Percentiles rank a stretch among this genome's conserved stretches.
Conservation (phyloP, 1,140 invertebrate species). For the Ylistrum balloti region DNA sequence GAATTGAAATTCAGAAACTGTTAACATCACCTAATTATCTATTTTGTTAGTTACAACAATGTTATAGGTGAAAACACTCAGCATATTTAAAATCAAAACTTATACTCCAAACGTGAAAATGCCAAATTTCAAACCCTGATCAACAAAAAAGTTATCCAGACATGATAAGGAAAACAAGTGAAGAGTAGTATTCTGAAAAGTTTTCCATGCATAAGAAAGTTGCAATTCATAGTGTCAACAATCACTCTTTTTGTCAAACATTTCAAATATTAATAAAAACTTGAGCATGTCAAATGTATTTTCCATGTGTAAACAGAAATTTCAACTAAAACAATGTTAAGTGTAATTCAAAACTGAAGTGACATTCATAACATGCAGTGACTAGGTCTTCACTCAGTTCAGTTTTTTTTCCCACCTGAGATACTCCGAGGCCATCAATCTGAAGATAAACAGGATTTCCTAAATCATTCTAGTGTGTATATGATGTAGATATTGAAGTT, state of each 20-base stretch:
- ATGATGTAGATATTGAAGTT: no score
- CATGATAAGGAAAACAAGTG: background rate
- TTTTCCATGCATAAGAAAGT: background rate
- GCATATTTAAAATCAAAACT: background rate
- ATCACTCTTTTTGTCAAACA: background rate
- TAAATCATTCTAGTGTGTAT: background rate
- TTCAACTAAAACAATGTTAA: no score
- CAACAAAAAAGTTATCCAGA: background rate
- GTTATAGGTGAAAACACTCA: background rate
- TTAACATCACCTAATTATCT: no score
- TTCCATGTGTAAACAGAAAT: background rate
- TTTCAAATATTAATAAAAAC: conserved; percentile 3
- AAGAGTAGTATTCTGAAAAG: background rate
- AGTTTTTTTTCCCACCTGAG: background rate
- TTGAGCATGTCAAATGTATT: background rate
- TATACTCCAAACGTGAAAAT: background rate
- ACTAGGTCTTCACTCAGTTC: background rate
- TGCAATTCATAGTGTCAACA: background rate
- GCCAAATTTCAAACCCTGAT: background rate
- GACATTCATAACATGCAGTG: background rate
- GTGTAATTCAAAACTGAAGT: background rate
- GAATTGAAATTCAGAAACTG: no score
- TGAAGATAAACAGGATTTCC: background rate
- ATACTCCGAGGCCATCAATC: background rate
- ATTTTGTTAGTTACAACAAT: no score